Base-by-base conservation (phyloP, 2,797 vertebrate species). In the Fistularia tabacaria region DNA sequence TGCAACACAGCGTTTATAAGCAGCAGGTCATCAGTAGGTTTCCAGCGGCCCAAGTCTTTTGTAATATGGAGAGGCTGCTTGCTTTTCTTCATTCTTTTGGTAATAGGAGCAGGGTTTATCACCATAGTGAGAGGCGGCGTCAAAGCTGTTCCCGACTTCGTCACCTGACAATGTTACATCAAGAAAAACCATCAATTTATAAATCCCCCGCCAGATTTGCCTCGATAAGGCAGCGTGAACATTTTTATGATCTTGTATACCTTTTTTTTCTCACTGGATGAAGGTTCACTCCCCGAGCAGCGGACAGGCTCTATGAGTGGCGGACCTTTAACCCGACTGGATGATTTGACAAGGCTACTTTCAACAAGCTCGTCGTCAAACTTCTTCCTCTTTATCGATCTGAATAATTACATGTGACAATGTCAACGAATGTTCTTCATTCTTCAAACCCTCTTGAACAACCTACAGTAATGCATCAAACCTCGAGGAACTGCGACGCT, bases 341-440 rank as follows among this genome's bases (percentile, higher is more conserved):
- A 94, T 1, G 96, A 95, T 66, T 98, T 98, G n/a, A 94, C 96
- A 9, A 98, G 90, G 77, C 95, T 98, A 87, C 95, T 97, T 83
- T 98, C 96, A 62, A 98, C 96, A 69, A 98, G 82, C 72, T 98
- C 96, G 82, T 98, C 96, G 9, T 98, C 96, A 75, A 98, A 98
- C 77, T 98, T 98, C 86, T 95, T 98, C 73, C 96, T 86, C 77
- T 98, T 98, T 84, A 98, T 98, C 69, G 96, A 98, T 76, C 96
- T 98, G 59, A 11, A 25, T 25, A 25, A 25, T 25, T 25, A 5
- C 5, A 25, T 25, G 25, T 5, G 25, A 25, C 25, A 25, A 25
- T 25, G 25, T 25, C 25, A 25, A 25, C 25, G 5, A 25, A 25
- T 25, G 25, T 25, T 25, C 25, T 25, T 25, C 25, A 5, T 25